phyloP scores from a whole-genome alignment of 2,113 vertebrate genomes.

The Tor tambroides region DNA sequence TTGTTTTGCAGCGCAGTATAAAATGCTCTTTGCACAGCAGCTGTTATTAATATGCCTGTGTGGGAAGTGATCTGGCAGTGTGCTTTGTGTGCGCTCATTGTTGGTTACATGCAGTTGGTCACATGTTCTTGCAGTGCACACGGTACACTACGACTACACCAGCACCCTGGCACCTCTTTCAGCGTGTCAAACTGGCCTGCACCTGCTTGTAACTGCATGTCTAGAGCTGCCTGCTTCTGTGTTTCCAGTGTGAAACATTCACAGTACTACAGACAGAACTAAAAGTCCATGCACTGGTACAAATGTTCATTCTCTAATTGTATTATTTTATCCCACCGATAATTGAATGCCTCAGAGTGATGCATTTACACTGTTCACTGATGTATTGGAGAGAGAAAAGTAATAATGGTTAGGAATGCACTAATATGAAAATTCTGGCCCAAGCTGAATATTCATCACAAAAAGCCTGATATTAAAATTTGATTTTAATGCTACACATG shows the following conservation, averaged over 20 bases:
- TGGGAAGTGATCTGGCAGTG: slow-evolving; percentile 52
- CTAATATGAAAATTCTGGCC: neutral
- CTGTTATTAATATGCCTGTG: slow-evolving; percentile 45
- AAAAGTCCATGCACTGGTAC: neutral
- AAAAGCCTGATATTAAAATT: neutral
- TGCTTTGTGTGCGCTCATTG: slow-evolving; percentile 30
- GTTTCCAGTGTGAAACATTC: slow-evolving; percentile 27
- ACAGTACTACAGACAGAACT: neutral
- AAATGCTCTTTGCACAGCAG: slow-evolving; percentile 7
- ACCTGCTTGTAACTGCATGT: neutral
- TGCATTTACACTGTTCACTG: neutral
- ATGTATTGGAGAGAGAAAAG: neutral
- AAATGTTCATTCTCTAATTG: neutral
- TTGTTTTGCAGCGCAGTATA: neutral
- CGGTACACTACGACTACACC: neutral
- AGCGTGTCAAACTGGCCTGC: neutral
- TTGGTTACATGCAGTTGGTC: slow-evolving; percentile 24
- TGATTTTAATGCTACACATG: too few relatives aligned
- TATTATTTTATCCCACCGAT: neutral
- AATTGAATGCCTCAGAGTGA: neutral
- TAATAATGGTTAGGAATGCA: neutral
- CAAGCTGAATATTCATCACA: neutral
- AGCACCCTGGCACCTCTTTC: neutral
- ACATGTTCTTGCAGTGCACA: neutral
- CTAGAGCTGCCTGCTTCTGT: slow-evolving; percentile 23